Conservation (phyloP, 2,797 vertebrate genomes). For the Iguana delicatissima region DNA sequence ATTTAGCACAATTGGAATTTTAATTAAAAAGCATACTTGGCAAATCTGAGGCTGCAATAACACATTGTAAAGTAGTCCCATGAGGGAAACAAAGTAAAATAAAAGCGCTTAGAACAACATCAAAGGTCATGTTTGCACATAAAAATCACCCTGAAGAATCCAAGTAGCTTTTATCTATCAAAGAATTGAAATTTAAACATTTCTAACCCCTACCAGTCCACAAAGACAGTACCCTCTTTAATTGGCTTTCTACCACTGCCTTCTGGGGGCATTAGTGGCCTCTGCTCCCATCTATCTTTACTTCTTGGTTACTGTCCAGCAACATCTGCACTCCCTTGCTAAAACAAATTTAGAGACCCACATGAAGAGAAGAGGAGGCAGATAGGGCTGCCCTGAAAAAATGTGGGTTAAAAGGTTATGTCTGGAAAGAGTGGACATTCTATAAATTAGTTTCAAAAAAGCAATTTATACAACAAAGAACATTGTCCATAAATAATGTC, state of each 20-base stretch:
- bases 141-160: slow-evolving; percentile 28
- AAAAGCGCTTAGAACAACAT: slow-evolving; percentile 37
- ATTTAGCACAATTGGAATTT: slow-evolving; percentile 3
- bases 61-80: slow-evolving; percentile 8
- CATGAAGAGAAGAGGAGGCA: slow-evolving; percentile 26
- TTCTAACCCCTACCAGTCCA: neutral
- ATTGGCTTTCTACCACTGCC: slow-evolving; percentile 44
- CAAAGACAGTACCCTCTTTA: slow-evolving; percentile 34
- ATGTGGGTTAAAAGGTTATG: slow-evolving; percentile 36
- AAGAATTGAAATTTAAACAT: slow-evolving; percentile 25
- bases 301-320: slow-evolving; percentile 44
- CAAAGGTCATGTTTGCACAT: slow-evolving; percentile 42
- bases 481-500: neutral
- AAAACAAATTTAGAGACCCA: slow-evolving; percentile 45
- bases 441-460: slow-evolving; percentile 44
- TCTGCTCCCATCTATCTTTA: slow-evolving; percentile 49
- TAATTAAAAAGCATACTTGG: slow-evolving; percentile 22
- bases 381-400: slow-evolving; percentile 34
- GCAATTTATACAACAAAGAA: slow-evolving; percentile 44
- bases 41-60: neutral
- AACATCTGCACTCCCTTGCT: neutral
- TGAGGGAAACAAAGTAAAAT: slow-evolving; percentile 25
- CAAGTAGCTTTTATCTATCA: slow-evolving; percentile 48
- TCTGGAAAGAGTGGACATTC: slow-evolving; percentile 27
- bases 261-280: slow-evolving; percentile 43